Conservation (phyloP, 92 coral and sea anemone genomes). For the Muricea muricata region DNA sequence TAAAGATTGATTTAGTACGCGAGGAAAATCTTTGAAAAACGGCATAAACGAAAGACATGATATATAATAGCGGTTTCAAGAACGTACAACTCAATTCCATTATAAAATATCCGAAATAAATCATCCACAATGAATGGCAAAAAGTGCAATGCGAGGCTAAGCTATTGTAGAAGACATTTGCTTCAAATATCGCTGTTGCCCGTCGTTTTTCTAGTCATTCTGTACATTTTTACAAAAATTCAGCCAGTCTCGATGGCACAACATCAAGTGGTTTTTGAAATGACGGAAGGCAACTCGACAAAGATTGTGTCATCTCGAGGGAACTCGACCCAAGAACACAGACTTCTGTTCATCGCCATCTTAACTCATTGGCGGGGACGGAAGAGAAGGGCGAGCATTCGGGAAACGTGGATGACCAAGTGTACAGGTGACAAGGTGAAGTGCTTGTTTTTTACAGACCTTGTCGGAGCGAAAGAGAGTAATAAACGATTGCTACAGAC, state of each 20-base stretch:
- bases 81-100: too few species aligned
- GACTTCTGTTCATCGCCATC: conserved; percentile 68
- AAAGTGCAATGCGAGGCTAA: background rate
- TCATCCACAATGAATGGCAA: background rate
- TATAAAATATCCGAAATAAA: background rate
- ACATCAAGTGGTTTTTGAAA: background rate
- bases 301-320: background rate
- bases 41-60: too few species aligned
- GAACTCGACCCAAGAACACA: background rate
- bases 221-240: background rate
- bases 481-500: conserved; percentile 48
- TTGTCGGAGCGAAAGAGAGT: conserved; percentile 69
- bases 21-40: too few species aligned
- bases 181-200: background rate
- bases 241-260: background rate
- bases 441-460: conserved; percentile 84
- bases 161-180: background rate
- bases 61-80: too few species aligned
- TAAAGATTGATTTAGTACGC: too few species aligned
- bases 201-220: background rate
- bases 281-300: background rate
- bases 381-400: conserved; percentile 80
- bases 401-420: conserved; percentile 82
- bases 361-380: conserved; percentile 71
- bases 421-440: conserved; percentile 58